phyloP scores from a whole-genome alignment of 2,113 vertebrate species.

The Pomatorhinus ruficollis region DNA sequence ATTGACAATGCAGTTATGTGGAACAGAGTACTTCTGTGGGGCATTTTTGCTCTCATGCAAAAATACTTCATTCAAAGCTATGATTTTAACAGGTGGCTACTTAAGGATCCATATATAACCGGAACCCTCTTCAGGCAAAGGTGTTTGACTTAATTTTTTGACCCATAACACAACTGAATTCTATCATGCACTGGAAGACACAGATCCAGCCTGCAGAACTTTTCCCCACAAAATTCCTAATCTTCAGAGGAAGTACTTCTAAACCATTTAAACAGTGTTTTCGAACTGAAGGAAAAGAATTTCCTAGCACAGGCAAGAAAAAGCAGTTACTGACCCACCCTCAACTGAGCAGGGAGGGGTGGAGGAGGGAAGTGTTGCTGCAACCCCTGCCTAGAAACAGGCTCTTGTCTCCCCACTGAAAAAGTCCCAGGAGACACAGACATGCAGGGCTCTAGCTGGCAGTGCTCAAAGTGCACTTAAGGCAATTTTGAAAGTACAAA shows the following conservation, averaged over 20 bases:
- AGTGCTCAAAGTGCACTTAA: not conserved
- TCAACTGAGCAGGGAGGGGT: conserved; percentile 21
- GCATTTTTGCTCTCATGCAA: not conserved
- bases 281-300: not conserved
- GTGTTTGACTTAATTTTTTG: not conserved
- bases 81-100: not conserved
- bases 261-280: not conserved
- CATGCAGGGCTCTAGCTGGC: not conserved
- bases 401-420: not conserved
- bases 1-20: not conserved
- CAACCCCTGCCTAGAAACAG: not conserved
- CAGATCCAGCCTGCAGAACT: not conserved
- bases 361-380: conserved; percentile 13
- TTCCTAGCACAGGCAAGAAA: not conserved
- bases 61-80: not conserved
- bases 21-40: not conserved
- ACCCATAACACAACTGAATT: not conserved
- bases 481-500: not conserved
- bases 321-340: conserved; percentile 34
- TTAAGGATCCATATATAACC: not conserved
- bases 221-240: not conserved
- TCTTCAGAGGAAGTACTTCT: not conserved
- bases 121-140: not conserved
- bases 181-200: not conserved
- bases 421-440: conserved; percentile 29